These are phyloP conservation scores for Neodiprion pinetum DNA, from an alignment of 1,140 invertebrate genomes.

Conservation along the genomic window DNA sequence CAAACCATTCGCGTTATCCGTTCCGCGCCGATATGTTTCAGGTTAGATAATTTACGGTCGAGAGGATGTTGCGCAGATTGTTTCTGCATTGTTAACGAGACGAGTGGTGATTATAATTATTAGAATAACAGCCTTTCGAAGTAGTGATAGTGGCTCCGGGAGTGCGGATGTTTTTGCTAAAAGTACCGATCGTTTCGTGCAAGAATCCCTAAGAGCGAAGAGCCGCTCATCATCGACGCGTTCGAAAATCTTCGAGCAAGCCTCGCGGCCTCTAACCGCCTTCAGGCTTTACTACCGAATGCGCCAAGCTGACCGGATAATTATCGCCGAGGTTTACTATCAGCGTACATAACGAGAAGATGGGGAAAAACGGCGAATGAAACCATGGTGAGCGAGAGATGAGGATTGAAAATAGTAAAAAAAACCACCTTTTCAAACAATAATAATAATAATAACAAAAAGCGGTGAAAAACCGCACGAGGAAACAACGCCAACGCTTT, in stretches of 20 bases:
- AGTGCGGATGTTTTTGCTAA: neutral
- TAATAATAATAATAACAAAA: too few species aligned
- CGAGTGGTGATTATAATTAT: neutral
- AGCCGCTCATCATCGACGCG: neutral
- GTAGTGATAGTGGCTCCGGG: neutral
- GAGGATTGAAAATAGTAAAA: too few species aligned
- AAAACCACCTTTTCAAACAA: too few species aligned
- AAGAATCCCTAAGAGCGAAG: neutral
- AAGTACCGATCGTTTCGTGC: neutral
- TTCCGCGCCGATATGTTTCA: too few species aligned
- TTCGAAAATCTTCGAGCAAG: neutral
- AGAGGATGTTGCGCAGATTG: neutral
- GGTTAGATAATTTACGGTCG: neutral
- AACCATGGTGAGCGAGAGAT: too few species aligned
- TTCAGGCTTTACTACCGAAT: conserved; percentile 5
- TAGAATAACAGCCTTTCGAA: neutral
- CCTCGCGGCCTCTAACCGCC: neutral
- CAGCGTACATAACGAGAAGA: neutral
- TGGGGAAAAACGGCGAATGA: too few species aligned
- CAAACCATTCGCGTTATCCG: too few species aligned
- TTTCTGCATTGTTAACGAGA: neutral
- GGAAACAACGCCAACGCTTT: neutral
- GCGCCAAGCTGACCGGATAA: neutral
- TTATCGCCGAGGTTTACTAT: neutral
- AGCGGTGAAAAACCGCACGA: too few species aligned